Evolutionary conservation across 2,113 vertebrate genomes (phyloP), one percentile per base, ranked within the genome.

Genomic region (Raja brachyura): DNA sequence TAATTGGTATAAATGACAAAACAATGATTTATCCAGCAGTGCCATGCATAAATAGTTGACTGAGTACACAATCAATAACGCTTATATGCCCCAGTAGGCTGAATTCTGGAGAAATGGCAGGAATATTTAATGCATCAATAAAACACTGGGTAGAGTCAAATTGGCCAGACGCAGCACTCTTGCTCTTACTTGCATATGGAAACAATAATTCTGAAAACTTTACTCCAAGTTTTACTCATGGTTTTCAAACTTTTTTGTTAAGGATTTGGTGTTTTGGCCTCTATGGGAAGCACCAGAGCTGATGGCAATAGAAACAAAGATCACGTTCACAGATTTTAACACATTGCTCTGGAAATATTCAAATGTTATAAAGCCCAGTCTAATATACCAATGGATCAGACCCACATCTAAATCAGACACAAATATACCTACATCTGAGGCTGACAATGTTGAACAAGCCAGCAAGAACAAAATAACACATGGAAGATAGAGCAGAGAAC

Each of bases 11-110:
- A 88, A 66, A 63, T 31, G 59, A 63, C 83, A 88, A 61, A 88
- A 88, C 31, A 61, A 88, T 88, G 83, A 88, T 88, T 88, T 63
- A 88, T 63, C 56, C 83, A 88, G 59, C 83, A 63, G 83, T 88
- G n/a, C 59, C 14, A n/a, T 31, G 28, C 5, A 66, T 16, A 31
- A 48, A 86, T 56, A 86, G 9, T 86, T n/a, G 54, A n/a, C 83
- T 63, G 83, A 63, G 14, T 63, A 86, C 28, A 88, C 63, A 88
- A 88, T 63, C 28, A 63, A 18, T 31, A 63, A 88, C n/a, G 3
- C 28, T 14, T 88, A n/a, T 88, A 31, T 88, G 59, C 31, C 28
- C 61, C 59, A 63, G 59, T 61, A 9, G 28, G 31, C 59, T 66
- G 13, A 3, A 63, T 63, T 14, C 13, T 16, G 4, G 59, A 66